Conservation (phyloP, 2,113 vertebrate genomes). For the Menidia beryllina region DNA sequence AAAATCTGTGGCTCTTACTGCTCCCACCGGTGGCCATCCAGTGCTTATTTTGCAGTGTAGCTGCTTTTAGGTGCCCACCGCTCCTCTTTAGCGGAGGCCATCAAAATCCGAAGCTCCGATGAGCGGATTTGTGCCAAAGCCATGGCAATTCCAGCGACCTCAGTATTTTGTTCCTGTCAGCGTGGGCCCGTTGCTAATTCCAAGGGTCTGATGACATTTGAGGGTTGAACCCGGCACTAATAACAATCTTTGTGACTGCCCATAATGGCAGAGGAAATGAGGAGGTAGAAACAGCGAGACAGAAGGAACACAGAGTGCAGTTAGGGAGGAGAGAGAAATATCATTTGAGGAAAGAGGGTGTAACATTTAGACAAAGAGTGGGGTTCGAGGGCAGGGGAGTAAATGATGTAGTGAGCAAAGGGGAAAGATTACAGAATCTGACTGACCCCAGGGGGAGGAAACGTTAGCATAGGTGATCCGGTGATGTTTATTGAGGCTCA, state of each 20-base stretch:
- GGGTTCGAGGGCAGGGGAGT: slow-evolving; percentile 1
- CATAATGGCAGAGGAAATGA: slow-evolving; percentile 43
- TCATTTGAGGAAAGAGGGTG: slow-evolving; percentile 23
- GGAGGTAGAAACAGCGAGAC: slow-evolving; percentile 34
- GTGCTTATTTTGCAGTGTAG: slow-evolving; percentile 42
- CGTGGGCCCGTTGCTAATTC: slow-evolving; percentile 61
- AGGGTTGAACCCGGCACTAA: slow-evolving; percentile 58
- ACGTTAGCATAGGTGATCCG: slow-evolving; percentile 15
- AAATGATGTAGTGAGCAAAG: slow-evolving; percentile 16
- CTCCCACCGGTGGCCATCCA: slow-evolving; percentile 46
- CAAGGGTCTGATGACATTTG: slow-evolving; percentile 65
- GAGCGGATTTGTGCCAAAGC: slow-evolving; percentile 55
- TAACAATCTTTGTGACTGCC: slow-evolving; percentile 61
- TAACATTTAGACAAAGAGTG: slow-evolving; percentile 37
- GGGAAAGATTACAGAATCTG: slow-evolving; percentile 14
- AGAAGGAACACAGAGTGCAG: slow-evolving; percentile 28
- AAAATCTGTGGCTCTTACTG: slow-evolving; percentile 35
- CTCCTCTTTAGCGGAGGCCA: slow-evolving; percentile 52
- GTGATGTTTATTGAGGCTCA: slow-evolving; percentile 44
- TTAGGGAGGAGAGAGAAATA: slow-evolving; percentile 1
- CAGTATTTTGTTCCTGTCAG: slow-evolving; percentile 63
- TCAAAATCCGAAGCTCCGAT: slow-evolving; percentile 54
- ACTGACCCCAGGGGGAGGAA: slow-evolving; percentile 26
- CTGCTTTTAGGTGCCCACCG: slow-evolving; percentile 41
- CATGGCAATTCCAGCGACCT: slow-evolving; percentile 48